phyloP scores from a whole-genome alignment of 2,113 vertebrate species.

The Ivindomyrus marchei region DNA sequence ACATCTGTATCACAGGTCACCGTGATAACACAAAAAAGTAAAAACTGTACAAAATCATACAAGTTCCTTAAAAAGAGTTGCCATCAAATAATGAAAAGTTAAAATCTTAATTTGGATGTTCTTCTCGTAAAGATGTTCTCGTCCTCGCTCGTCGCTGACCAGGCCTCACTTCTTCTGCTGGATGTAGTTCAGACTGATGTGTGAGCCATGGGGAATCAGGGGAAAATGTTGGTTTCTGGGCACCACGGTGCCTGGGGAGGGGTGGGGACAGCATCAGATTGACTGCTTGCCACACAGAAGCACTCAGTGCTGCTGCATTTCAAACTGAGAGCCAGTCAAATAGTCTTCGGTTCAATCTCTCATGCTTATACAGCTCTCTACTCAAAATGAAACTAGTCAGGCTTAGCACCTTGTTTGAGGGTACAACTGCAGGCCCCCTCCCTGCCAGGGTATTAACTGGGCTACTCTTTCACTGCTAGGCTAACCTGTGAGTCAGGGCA shows the following conservation, averaged over 20 bases:
- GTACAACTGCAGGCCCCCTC: not conserved
- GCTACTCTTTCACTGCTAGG: not conserved
- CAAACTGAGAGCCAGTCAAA: not conserved
- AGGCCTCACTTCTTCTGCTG: constrained; percentile 92
- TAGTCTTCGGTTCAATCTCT: not conserved
- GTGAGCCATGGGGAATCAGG: constrained; percentile 82
- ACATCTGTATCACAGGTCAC: constrained; percentile 96
- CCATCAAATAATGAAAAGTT: constrained; percentile 52
- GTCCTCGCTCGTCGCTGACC: constrained; percentile 47
- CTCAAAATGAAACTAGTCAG: not conserved
- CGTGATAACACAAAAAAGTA: constrained; percentile 79
- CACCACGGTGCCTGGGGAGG: constrained; percentile 74
- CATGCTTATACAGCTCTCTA: not conserved
- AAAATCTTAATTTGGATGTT: constrained; percentile 35
- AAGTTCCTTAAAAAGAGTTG: constrained; percentile 72
- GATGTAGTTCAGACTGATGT: constrained; percentile 84
- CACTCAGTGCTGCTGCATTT: not conserved
- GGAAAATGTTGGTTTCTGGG: constrained; percentile 81
- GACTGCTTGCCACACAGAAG: not conserved
- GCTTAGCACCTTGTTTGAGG: not conserved
- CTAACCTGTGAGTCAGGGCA: not conserved
- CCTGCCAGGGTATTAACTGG: not conserved
- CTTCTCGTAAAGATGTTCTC: constrained; percentile 41
- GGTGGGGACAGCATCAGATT: not conserved
- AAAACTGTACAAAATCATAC: constrained; percentile 99